Evolutionary conservation across 2,888 invertebrate genomes (phyloP), one percentile per base, ranked within the genome.

Genomic region (Eugnorisma glareosa): DNA sequence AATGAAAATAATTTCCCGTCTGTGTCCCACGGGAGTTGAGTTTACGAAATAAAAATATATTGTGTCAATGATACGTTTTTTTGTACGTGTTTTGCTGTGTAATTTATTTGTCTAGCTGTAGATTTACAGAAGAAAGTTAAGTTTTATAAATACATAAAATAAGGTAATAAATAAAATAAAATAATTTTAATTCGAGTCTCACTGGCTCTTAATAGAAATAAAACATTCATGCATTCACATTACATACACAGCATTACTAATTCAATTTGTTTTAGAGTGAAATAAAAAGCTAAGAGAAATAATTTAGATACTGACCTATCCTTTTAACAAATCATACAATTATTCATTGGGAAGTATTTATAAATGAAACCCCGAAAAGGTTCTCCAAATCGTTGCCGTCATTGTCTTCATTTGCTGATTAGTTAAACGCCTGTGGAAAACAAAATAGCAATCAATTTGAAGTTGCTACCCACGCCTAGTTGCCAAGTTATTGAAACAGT

Each of bases 381-480:
- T 13, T 45, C 51, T 18, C 28, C 51, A 51, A 76, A 64, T 64
- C 57, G 40, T 10, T 2, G 18, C 6, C 35, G 40, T 40, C 66
- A 51, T 48, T 0, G 31, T 51, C 5, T 43, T 28, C 31, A 28
- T 61, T 43, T 43, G n/a, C 43, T 35, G 51, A 77, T 77, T 68
- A 78, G 40, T 28, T 21, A 13, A 59, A 63, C 11, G 79, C 79
- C 82, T 82, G 67, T 51, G 48, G 10, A 37, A 63, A 82, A 43
- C 15, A 2, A 48, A 75, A 28, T 43, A 82, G 82, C 82, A 82
- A 79, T 81, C 8, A 63, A 24, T 75, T 64, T n/a, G 15, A 31
- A 21, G 45, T 24, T 7, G 48, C 66, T 18, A 21, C 80, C 67
- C 31, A 75, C 48, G 51, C 28, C 1, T 68, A 0, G 40, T 81